Percentiles rank a stretch among this genome's conserved stretches.
phyloP scores from a whole-genome alignment of 2,888 invertebrate species.

The Agrochola macilenta region DNA sequence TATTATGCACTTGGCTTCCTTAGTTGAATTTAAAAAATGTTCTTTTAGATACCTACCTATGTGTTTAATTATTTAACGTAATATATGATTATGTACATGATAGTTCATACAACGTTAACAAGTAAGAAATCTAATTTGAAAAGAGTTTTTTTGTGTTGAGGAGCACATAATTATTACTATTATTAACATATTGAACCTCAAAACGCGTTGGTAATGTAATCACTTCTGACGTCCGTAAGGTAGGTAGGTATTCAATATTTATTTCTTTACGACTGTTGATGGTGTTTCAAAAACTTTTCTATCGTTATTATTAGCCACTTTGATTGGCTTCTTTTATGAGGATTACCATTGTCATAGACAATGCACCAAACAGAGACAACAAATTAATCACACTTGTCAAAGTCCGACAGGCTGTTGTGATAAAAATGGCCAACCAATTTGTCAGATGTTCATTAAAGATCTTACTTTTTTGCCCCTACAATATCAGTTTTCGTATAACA shows the following conservation, averaged over 20 bases:
- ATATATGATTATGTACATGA: not conserved
- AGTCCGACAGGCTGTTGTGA: conserved; percentile 29
- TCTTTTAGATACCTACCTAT: not conserved
- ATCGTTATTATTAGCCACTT: not conserved
- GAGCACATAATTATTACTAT: too few relatives aligned
- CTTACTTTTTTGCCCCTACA: conserved; percentile 32
- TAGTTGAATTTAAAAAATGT: not conserved
- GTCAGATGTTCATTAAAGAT: conserved; percentile 36
- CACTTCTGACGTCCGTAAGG: not conserved
- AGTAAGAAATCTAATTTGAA: not conserved
- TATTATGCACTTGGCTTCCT: not conserved
- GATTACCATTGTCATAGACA: not conserved
- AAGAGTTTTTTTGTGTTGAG: too few relatives aligned
- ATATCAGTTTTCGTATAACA: conserved; percentile 27
- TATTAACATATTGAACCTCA: too few relatives aligned
- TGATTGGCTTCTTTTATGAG: not conserved
- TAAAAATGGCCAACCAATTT: conserved; percentile 35
- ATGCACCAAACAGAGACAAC: conserved; percentile 8
- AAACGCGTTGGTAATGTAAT: not conserved
- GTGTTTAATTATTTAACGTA: not conserved
- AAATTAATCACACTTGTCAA: conserved; percentile 33
- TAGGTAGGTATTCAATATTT: not conserved
- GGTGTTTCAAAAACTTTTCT: not conserved
- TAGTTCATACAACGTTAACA: not conserved
- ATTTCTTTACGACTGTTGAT: not conserved